Conservation (phyloP, 2,888 invertebrate species). For the Gastracanthus pulcherrimus region DNA sequence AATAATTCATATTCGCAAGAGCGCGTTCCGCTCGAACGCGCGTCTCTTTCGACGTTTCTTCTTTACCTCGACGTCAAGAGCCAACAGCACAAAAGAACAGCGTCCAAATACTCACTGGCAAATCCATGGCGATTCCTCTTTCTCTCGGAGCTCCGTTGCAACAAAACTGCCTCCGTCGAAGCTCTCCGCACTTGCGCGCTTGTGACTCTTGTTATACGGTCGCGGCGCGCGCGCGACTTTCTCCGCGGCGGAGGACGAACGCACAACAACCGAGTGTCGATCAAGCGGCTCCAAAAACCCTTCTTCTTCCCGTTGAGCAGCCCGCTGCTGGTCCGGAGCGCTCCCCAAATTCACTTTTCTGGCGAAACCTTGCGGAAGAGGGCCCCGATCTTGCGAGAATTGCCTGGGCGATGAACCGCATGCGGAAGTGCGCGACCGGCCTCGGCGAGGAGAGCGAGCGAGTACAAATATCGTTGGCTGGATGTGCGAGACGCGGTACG, state of each 20-base stretch:
- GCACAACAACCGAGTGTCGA: no score
- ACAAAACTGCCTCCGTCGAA: not conserved
- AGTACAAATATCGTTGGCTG: not conserved
- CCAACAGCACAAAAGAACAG: not conserved
- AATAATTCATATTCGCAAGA: no score
- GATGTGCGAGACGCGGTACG: conserved; percentile 1
- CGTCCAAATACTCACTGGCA: conserved; percentile 60
- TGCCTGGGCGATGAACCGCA: no score
- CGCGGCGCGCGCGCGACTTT: not conserved
- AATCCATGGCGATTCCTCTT: conserved; percentile 56
- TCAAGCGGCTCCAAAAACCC: no score
- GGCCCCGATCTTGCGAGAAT: no score
- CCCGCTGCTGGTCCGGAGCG: no score
- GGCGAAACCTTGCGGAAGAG: no score
- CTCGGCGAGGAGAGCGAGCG: not conserved
- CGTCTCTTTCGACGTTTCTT: not conserved
- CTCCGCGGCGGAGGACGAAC: no score
- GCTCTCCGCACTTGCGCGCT: not conserved
- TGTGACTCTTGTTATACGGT: not conserved
- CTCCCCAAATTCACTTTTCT: no score
- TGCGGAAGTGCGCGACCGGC: no score
- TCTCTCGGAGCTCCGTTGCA: not conserved
- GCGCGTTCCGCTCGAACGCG: not conserved
- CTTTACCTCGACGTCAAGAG: not conserved
- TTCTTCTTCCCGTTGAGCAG: no score